These are phyloP conservation scores for Acipenser ruthenus DNA, from an alignment of 2,797 vertebrate species.

Conservation along the genomic window DNA sequence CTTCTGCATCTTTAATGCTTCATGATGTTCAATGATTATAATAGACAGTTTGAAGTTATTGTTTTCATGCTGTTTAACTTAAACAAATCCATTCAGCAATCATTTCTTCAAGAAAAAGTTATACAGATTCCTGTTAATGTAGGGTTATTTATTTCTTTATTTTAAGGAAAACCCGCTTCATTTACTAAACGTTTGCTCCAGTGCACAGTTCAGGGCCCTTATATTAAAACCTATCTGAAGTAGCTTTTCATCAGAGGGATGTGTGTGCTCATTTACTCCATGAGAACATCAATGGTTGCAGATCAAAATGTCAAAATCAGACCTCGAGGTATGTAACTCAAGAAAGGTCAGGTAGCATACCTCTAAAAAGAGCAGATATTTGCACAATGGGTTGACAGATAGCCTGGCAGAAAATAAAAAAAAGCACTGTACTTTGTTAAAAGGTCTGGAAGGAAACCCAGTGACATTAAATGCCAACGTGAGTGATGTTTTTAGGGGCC, in stretches of 20 bases:
- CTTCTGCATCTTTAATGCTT: no score
- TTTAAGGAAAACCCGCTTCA: background rate
- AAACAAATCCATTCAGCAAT: no score
- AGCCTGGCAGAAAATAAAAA: conserved; percentile 11
- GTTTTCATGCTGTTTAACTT: no score
- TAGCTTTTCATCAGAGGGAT: no score
- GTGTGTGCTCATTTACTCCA: background rate
- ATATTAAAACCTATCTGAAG: background rate
- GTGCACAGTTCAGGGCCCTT: background rate
- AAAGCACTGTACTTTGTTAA: conserved; percentile 22
- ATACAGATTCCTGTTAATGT: no score
- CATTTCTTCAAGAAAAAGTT: no score
- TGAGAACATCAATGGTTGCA: background rate
- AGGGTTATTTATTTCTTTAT: background rate
- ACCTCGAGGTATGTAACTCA: conserved; percentile 32
- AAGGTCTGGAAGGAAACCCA: conserved; percentile 22
- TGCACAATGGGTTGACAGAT: no score
- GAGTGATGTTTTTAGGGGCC: no score
- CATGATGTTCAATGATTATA: no score
- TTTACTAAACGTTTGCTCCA: background rate
- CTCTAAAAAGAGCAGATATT: background rate
- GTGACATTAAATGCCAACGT: conserved; percentile 28
- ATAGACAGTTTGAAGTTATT: no score
- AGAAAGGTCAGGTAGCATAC: conserved; percentile 39
- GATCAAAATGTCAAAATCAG: conserved; percentile 14